Evolutionary conservation across 2,113 vertebrate genomes (phyloP).

Genomic region (Artemisiospiza belli): DNA sequence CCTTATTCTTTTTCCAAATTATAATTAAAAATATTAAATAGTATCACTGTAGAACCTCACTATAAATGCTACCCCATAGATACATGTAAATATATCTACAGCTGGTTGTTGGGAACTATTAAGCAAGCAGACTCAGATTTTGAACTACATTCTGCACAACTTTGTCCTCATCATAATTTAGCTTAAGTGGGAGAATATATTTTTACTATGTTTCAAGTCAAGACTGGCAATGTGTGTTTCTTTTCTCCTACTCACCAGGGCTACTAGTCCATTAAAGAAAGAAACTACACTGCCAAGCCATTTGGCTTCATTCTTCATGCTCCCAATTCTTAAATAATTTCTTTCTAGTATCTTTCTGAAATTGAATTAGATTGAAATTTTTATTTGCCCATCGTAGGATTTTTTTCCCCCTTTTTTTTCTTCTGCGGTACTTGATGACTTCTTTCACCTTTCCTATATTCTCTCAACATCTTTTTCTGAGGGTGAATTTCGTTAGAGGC

Average conservation of each 20-base stretch:
- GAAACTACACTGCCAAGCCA: background rate
- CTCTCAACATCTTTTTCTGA: background rate
- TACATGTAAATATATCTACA: background rate
- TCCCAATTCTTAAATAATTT: background rate
- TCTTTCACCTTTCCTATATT: background rate
- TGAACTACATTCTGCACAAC: background rate
- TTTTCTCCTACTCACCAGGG: background rate
- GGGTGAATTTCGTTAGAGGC: background rate
- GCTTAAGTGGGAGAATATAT: background rate
- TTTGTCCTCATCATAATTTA: background rate
- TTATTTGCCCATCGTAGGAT: background rate
- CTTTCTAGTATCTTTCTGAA: background rate
- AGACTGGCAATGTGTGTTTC: rapidly evolving
- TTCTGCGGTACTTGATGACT: background rate
- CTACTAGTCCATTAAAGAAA: background rate
- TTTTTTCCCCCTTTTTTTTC: background rate
- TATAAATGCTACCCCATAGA: background rate
- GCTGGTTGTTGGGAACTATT: background rate
- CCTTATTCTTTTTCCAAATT: background rate
- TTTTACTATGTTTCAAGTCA: background rate
- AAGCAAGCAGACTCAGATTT: background rate
- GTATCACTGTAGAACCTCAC: background rate
- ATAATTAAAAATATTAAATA: background rate
- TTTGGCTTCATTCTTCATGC: background rate
- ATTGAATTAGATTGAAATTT: background rate